Base-by-base conservation (phyloP, 2,113 vertebrate genomes). In the Oncorhynchus tshawytscha region DNA sequence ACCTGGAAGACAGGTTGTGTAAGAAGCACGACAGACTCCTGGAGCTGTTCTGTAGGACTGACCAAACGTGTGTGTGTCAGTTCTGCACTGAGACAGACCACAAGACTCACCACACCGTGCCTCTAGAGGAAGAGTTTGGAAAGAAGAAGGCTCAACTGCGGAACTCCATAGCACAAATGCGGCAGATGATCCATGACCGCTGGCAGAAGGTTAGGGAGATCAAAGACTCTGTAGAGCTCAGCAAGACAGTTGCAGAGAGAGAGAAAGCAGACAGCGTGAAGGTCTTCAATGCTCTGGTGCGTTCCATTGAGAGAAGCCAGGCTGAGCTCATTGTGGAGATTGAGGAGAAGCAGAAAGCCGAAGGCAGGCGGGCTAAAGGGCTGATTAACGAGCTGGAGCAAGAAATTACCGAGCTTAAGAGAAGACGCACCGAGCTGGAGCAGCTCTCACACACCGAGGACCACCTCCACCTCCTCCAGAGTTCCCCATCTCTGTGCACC, bases 1-100 rank as follows among this genome's bases (percentile, higher is more conserved):
- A 45, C 39, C 74, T 88, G 59, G 77, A 83, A 64, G 62, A 79
- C 48, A 81, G 8, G 64, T n/a, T 85, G 39, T 90, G 90, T 72
- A 80, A 66, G 72, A 51, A 81, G 49, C 90, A 90, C 22, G 22
- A n/a, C 67, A 75, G 70, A 62, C 71, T 81, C 27, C 69, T 81
- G 34, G 3, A 1, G 0, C 0, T 67, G 67, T 88, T 87, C 2
- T 90, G 90, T 3, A 77, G 1, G 45, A 22, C 45, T 0, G 87
- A 91, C 13, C 1, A 12, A 1, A 15, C 90, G 57, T 91, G 39
- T 12, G 39, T 45, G 39, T 45, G 90, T 15, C 64, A 79, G 24
- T 0, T 77, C 24, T 91, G 90, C 27, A n/a, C 69, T 18, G 16
- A 3, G 0, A 66, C 3, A 0, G 15, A 0, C 11, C 81, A 88